phyloP scores from a whole-genome alignment of 2,113 vertebrate species.

The Smithornis capensis region DNA sequence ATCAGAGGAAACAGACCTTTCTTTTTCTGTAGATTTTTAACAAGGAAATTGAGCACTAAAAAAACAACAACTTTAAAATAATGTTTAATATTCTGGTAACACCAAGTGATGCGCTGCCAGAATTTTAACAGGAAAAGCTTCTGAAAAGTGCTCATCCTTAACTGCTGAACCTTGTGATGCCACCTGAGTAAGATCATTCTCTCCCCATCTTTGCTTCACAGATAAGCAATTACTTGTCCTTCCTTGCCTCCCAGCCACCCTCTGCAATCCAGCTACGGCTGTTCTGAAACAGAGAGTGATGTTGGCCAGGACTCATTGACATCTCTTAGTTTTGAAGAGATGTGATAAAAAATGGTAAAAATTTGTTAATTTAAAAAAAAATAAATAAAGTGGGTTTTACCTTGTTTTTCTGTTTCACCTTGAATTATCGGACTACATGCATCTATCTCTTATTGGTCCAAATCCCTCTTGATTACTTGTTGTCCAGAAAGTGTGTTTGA shows the following conservation, averaged over 20 bases:
- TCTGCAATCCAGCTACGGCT: not conserved
- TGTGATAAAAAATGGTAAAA: not conserved
- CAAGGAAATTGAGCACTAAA: conserved; percentile 28
- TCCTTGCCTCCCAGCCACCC: not conserved
- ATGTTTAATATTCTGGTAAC: conserved; percentile 17
- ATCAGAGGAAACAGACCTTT: conserved; percentile 49
- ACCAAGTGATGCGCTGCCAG: conserved; percentile 9
- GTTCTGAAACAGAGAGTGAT: not conserved
- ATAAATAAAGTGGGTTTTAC: not conserved
- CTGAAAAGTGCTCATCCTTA: not conserved
- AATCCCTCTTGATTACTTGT: not conserved
- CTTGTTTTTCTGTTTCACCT: not conserved
- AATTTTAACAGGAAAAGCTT: not conserved
- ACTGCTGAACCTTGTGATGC: not conserved
- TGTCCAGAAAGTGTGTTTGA: not conserved
- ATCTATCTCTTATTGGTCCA: not conserved
- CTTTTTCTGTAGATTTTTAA: conserved; percentile 37
- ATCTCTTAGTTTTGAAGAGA: not conserved
- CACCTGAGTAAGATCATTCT: not conserved
- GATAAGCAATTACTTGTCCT: not conserved
- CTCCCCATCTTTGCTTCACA: not conserved
- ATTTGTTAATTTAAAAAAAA: not conserved
- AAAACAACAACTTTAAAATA: not conserved
- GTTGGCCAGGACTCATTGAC: not conserved
- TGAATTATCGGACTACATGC: not conserved